Percentiles rank a stretch among this genome's conserved stretches.
phyloP scores from a whole-genome alignment of 2,888 invertebrate species.

The Uloborus plumipes region DNA sequence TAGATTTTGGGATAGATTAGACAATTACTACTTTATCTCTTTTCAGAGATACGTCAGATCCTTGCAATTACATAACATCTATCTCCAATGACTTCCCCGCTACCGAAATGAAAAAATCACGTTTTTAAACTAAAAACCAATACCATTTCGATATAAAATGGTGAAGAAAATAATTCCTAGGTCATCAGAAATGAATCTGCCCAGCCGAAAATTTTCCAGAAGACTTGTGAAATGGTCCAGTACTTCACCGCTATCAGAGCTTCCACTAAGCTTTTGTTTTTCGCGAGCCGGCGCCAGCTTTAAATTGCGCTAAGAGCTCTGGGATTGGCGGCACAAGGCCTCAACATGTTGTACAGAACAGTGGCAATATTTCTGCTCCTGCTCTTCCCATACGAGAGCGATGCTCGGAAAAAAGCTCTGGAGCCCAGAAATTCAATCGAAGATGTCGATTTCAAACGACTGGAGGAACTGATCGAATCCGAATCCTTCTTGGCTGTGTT shows the following conservation, averaged over 20 bases:
- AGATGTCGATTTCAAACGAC: slow-evolving; percentile 92
- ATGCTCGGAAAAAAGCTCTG: slow-evolving; percentile 33
- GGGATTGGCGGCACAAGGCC: slow-evolving; percentile 9
- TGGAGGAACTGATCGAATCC: slow-evolving; percentile 88
- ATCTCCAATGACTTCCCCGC: too few relatives aligned
- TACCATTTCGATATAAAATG: too few relatives aligned
- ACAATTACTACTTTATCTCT: too few relatives aligned
- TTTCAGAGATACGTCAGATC: too few relatives aligned
- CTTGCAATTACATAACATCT: too few relatives aligned
- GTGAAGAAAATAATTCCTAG: too few relatives aligned
- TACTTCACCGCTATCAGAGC: neutral
- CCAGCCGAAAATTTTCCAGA: too few relatives aligned
- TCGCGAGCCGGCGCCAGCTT: slow-evolving; percentile 14
- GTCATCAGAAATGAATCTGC: too few relatives aligned
- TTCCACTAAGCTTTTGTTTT: slow-evolving; percentile 15
- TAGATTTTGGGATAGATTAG: too few relatives aligned
- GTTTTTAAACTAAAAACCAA: too few relatives aligned
- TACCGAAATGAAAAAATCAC: too few relatives aligned
- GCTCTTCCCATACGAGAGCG: slow-evolving; percentile 1
- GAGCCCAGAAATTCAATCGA: slow-evolving; percentile 78
- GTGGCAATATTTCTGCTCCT: slow-evolving; percentile 23
- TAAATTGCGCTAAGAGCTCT: slow-evolving; percentile 19
- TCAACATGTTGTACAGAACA: slow-evolving; percentile 12
- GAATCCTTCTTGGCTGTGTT: slow-evolving; percentile 95
- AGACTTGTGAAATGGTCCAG: neutral